These are phyloP conservation scores for Parnassius glacialis DNA, from an alignment of 2,888 invertebrate species.

Conservation along the genomic window DNA sequence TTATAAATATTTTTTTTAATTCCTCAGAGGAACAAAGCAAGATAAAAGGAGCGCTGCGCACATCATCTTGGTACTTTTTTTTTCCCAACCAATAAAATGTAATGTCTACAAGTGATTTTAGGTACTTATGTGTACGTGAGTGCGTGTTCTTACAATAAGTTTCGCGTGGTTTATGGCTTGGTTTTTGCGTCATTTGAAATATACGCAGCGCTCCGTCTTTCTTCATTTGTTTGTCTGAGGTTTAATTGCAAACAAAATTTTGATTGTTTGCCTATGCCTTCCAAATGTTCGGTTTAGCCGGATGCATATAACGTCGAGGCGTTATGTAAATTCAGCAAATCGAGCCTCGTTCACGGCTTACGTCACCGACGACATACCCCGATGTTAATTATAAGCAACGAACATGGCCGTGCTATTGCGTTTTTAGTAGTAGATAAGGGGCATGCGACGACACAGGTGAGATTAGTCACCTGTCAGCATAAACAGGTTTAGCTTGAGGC, in stretches of 20 bases:
- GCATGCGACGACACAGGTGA: conserved; percentile 31
- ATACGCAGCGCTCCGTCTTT: too few relatives aligned
- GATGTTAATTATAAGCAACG: not conserved
- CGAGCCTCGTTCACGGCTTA: not conserved
- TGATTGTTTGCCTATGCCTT: not conserved
- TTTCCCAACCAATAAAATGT: too few relatives aligned
- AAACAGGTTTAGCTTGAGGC: conserved; percentile 29
- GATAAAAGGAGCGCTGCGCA: too few relatives aligned
- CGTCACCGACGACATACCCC: not conserved
- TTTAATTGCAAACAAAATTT: not conserved
- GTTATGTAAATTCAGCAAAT: not conserved
- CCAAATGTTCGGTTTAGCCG: not conserved
- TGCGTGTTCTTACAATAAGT: too few relatives aligned
- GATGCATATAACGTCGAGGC: not conserved
- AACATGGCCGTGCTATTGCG: not conserved
- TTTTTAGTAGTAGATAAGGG: conserved; percentile 3
- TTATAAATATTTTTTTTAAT: too few relatives aligned
- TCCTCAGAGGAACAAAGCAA: too few relatives aligned
- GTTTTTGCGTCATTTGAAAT: too few relatives aligned
- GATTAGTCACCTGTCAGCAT: conserved; percentile 36
- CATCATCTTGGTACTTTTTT: too few relatives aligned
- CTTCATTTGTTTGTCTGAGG: too few relatives aligned
- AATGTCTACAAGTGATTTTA: too few relatives aligned
- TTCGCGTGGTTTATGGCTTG: too few relatives aligned
- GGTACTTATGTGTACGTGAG: too few relatives aligned